Evolutionary conservation across 2,113 vertebrate species (phyloP).

Genomic region (Apodemus speciosus): DNA sequence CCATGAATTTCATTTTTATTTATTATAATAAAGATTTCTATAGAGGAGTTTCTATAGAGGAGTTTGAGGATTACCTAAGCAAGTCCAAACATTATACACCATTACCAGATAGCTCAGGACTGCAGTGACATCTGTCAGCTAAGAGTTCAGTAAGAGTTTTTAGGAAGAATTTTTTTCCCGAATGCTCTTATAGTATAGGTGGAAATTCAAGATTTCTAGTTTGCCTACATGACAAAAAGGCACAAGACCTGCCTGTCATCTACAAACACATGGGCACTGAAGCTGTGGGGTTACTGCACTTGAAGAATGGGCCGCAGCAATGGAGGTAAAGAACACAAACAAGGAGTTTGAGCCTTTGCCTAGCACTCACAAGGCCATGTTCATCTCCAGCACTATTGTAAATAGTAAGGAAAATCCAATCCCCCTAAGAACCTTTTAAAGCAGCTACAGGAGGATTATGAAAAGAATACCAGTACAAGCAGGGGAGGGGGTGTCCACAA

Average conservation of each 20-base stretch:
- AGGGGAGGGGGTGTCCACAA: too few relatives aligned
- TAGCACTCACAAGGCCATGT: neutral
- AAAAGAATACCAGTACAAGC: too few relatives aligned
- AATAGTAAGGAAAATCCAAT: neutral
- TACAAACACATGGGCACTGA: neutral
- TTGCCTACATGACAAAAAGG: neutral
- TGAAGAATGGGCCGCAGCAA: neutral
- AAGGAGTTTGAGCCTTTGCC: neutral
- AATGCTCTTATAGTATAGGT: too few relatives aligned
- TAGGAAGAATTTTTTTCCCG: neutral
- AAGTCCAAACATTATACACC: accelerated
- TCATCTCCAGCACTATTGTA: neutral
- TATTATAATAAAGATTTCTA: neutral
- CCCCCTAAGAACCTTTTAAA: neutral
- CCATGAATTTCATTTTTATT: neutral
- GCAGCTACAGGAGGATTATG: neutral
- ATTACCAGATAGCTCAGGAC: neutral
- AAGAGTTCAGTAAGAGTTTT: neutral
- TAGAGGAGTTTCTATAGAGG: neutral
- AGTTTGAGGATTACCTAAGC: neutral
- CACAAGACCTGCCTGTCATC: neutral
- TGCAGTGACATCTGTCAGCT: accelerated
- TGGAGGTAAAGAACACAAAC: neutral
- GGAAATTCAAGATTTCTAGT: neutral
- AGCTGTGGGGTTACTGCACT: neutral